phyloP scores from a whole-genome alignment of 2,888 invertebrate genomes.

The Ypsolopha scabrella region DNA sequence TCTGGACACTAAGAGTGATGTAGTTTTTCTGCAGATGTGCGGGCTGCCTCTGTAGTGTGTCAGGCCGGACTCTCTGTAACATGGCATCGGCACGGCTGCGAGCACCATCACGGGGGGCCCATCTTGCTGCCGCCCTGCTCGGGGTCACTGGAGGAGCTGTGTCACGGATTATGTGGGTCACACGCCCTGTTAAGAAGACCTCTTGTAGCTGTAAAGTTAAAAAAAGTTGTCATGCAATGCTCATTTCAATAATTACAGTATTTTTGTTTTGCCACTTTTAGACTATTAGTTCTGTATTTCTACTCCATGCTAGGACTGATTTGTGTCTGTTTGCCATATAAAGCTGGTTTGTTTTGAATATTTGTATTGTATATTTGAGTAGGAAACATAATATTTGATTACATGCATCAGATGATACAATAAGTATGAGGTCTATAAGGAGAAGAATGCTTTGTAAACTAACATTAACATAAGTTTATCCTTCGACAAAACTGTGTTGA shows the following conservation, averaged over 20 bases:
- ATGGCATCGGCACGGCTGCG: conserved; percentile 83
- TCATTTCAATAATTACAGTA: neutral
- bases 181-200: conserved; percentile 70
- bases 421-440: no score
- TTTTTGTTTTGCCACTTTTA: no score
- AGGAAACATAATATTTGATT: no score
- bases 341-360: no score
- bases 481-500: no score
- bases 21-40: conserved; percentile 27
- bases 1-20: conserved; percentile 45
- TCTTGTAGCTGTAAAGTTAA: conserved; percentile 66
- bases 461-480: no score
- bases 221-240: neutral
- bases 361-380: no score
- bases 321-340: no score
- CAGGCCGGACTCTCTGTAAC: conserved; percentile 77
- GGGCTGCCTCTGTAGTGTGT: conserved; percentile 44
- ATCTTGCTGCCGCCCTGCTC: conserved; percentile 39
- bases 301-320: no score
- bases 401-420: no score
- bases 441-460: no score
- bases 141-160: conserved; percentile 17
- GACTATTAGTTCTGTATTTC: no score
- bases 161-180: conserved; percentile 71
- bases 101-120: conserved; percentile 21